Conservation (phyloP, 1,140 invertebrate genomes). For the Danaus plexippus region DNA sequence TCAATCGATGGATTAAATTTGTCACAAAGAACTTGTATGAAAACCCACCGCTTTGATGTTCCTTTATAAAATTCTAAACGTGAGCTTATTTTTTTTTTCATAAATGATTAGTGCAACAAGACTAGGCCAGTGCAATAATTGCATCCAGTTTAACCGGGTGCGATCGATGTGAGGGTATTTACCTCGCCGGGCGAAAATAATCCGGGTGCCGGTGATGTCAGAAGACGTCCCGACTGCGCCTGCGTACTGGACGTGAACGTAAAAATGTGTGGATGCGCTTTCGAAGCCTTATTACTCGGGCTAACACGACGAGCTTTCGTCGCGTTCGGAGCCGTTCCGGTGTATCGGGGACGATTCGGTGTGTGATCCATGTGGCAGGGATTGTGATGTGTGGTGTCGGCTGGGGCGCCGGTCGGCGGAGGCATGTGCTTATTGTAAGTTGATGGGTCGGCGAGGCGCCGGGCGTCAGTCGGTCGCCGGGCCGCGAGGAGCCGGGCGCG, state of each 20-base stretch:
- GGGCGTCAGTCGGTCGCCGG: constrained; percentile 68
- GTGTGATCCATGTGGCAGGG: constrained; percentile 21
- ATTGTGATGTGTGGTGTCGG: constrained; percentile 28
- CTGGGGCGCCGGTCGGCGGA: constrained; percentile 32
- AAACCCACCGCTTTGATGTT: no score
- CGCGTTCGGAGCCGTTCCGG: constrained; percentile 21
- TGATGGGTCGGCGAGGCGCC: constrained; percentile 40
- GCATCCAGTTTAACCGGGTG: constrained; percentile 67
- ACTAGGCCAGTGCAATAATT: constrained; percentile 69
- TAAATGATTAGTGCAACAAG: constrained; percentile 3
- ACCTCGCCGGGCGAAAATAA: constrained; percentile 69
- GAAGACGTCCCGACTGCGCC: constrained; percentile 46
- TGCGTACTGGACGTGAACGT: constrained; percentile 43
- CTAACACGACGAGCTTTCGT: constrained; percentile 38
- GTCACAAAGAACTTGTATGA: no score
- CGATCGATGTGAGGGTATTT: constrained; percentile 70
- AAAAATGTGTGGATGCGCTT: constrained; percentile 51
- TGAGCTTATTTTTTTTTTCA: no score
- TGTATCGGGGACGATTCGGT: constrained; percentile 17
- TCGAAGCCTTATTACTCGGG: constrained; percentile 46
- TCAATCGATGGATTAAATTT: no score
- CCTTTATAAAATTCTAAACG: no score
- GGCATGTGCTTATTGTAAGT: constrained; percentile 37
- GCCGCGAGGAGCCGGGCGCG: constrained; percentile 58
- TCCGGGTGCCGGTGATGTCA: constrained; percentile 65